Base-by-base conservation (phyloP, 2,888 invertebrate species). In the Coenonympha arcania region DNA sequence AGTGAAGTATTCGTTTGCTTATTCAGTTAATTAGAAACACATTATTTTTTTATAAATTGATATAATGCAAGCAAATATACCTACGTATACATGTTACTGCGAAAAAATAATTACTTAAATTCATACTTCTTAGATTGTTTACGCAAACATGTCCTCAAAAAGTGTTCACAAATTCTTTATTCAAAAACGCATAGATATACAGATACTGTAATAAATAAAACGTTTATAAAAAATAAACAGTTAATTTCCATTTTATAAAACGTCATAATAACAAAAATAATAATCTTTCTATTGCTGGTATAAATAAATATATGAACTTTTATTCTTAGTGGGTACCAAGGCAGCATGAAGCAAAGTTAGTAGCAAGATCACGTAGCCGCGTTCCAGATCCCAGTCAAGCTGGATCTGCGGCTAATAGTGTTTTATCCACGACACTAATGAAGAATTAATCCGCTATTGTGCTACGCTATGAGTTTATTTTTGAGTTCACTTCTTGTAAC, bases 401-500 rank as follows among this genome's bases (percentile, higher is more conserved):
- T n/a, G 18, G 11, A 15, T 20, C 13, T 3, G 31, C 13, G 42
- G 16, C 33, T 44, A 44, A 44, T 44, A 34, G 44, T 34, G 33
- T 34, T 44, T 44, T 44, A 44, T 34, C 44, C 33, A 16, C 15
- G 44, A 24, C 34, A 24, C 33, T 44, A 44, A 44, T 44, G 44
- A 34, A 44, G 34, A 34, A 44, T 44, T 44, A 44, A 34, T 34
- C 34, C 34, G 9, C 44, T 11, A 33, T 44, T 33, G 44, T 22
- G 33, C 33, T 15, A 22, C 6, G 43, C 22, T 6, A 20, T 11
- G 30, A 18, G 15, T 28, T 28, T 3, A 41, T 41, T 41, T 31
- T 6, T 39, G 15, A 39, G 22, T 20, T 40, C 8, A 26, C n/a
- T 40, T 40, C 26, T 40, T 16, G 36, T 6, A n/a, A n/a, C n/a